Base-by-base conservation (phyloP, 2,113 vertebrate species). In the Ciconia boyciana region DNA sequence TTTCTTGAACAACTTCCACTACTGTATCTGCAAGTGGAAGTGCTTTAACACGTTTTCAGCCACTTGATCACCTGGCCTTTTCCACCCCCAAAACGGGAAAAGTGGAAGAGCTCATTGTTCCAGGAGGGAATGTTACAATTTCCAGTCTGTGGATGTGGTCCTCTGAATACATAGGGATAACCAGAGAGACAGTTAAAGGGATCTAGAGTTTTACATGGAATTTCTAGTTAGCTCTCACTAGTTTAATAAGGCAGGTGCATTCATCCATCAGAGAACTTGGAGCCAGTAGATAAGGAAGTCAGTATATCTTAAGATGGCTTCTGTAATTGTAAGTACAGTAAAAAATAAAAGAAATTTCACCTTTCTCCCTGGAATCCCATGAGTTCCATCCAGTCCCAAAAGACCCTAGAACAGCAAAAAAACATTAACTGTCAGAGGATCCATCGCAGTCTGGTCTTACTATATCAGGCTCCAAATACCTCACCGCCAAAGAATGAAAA, bases 371-470 rank as follows among this genome's bases (percentile, higher is more conserved):
- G 92, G 84, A 97, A 91, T 34, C 5, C 99, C 99, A 25, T 93
- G 97, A 39, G 97, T 88, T 82, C 99, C 99, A 81, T 99, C 98
- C 43, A 98, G 97, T 86, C 99, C 99, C 65, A 98, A 93, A 87
- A 98, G 75, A 72, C 99, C 99, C 99, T 99, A 97, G 79, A 93
- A 94, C 8, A 94, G 76, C 72, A 95, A 97, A 86, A n/a, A 69
- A 4, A 20, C 29, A 86, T 44, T 44, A 71, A 24, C 4, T 82
- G 83, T 81, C 39, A 70, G 39, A 90, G 16, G 31, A 5, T 83
- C 19, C 46, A 22, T 29, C 20, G 68, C 46, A 44, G 17, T 12
- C n/a, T 71, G 21, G 17, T 48, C 20, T 36, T 44, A 31, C 5
- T 79, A 10, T 43, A 72, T 39, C 39, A 90, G 54, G 24, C 18